Conservation (phyloP, 2,888 invertebrate species). For the Polydrusus pterygomalis region DNA sequence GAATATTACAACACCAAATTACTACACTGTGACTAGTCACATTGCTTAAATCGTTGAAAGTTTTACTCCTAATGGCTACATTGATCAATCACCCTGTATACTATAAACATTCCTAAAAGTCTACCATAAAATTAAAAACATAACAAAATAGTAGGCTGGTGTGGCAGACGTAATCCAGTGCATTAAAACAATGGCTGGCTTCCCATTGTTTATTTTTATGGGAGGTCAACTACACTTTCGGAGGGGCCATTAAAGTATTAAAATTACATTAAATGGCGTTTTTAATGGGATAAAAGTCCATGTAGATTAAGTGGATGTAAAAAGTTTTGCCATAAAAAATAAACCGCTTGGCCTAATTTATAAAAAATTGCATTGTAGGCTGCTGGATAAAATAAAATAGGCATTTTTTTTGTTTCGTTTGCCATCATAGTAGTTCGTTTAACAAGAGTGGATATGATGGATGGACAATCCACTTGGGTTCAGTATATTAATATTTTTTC, state of each 20-base stretch:
- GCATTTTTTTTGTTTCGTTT: no score
- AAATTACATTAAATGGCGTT: slow-evolving; percentile 11
- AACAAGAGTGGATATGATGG: no score
- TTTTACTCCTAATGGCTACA: no score
- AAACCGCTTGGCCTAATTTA: background rate
- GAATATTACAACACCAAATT: no score
- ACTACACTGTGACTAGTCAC: no score
- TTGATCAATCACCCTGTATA: no score
- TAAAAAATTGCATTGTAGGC: background rate
- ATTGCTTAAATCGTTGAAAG: no score
- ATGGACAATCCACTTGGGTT: no score
- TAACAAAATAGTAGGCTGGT: slow-evolving; percentile 5
- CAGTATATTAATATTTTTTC: no score
- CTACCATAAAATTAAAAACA: background rate
- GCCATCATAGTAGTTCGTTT: no score
- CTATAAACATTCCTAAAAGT: background rate
- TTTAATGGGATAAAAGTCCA: slow-evolving; percentile 7
- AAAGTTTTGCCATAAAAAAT: slow-evolving; percentile 5
- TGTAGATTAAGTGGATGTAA: background rate
- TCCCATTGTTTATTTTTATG: slow-evolving; percentile 25
- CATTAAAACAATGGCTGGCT: slow-evolving; percentile 24
- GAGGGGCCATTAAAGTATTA: slow-evolving; percentile 6
- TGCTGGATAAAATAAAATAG: background rate
- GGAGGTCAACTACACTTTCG: slow-evolving; percentile 23
- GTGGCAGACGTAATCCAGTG: slow-evolving; percentile 14